Percentiles rank a stretch among this genome's conserved stretches.
Evolutionary conservation across 2,888 invertebrate species (phyloP).

Genomic region (Melieria crassipennis): DNA sequence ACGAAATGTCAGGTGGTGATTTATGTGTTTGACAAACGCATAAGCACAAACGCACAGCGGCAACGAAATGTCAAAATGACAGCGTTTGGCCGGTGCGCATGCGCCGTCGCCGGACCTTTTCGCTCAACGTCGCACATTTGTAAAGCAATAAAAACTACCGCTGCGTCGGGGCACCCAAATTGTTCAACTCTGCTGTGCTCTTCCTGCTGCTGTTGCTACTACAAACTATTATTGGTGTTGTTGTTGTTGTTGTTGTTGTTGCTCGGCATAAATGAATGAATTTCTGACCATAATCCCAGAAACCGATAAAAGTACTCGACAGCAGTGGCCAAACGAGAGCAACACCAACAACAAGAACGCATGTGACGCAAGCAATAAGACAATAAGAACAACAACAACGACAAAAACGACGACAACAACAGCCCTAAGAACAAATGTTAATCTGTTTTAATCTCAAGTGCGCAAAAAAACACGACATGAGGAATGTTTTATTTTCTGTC

Average conservation of each 20-base stretch:
- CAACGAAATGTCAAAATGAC: slow-evolving; percentile 27
- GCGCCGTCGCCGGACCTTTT: slow-evolving; percentile 1
- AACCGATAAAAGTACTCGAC: slow-evolving; percentile 33
- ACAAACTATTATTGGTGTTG: background rate
- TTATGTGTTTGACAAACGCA: slow-evolving; percentile 7
- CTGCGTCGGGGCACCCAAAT: too few species aligned
- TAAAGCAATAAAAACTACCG: too few species aligned
- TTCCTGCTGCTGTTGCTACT: background rate
- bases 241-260: slow-evolving; percentile 1
- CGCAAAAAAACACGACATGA: slow-evolving; percentile 17
- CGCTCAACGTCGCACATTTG: too few species aligned
- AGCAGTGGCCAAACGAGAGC: slow-evolving; percentile 20
- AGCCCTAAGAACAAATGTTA: slow-evolving; percentile 16
- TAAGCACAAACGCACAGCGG: background rate
- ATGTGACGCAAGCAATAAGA: slow-evolving; percentile 8
- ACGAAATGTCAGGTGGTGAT: slow-evolving; percentile 30
- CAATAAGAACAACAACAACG: background rate
- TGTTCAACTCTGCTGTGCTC: background rate
- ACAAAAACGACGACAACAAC: background rate
- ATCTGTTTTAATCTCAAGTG: slow-evolving; percentile 31
- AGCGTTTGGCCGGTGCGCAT: slow-evolving; percentile 17
- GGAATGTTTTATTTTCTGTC: slow-evolving; percentile 14
- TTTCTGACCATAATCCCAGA: slow-evolving; percentile 27
- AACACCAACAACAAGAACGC: slow-evolving; percentile 9
- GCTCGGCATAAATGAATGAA: slow-evolving; percentile 19